A percentile compares a stretch with the other conserved stretches of the same genome.
Conservation (phyloP, 2,113 vertebrate species). For the Vombatus ursinus region DNA sequence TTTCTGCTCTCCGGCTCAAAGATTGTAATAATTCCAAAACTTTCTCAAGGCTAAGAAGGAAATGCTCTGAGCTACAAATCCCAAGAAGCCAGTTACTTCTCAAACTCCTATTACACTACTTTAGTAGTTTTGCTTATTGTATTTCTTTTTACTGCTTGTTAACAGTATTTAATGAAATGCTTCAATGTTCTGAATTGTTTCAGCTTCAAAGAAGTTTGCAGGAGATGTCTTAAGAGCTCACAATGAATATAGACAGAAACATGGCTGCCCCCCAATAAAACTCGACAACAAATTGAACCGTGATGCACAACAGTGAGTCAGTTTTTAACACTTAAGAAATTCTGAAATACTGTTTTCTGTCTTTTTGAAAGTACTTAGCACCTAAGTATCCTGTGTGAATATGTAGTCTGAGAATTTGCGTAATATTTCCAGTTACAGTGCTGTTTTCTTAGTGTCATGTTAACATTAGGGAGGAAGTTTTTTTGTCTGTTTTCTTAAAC, state of each 20-base stretch:
- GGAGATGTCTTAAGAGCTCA: constrained; percentile 91
- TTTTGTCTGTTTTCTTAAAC: background rate
- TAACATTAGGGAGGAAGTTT: background rate
- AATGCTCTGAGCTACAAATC: background rate
- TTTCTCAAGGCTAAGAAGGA: no score
- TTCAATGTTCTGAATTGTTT: constrained; percentile 60
- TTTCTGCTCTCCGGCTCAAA: background rate
- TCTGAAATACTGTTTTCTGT: background rate
- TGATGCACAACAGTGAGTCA: constrained; percentile 92
- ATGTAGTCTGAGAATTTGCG: background rate
- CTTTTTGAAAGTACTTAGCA: background rate
- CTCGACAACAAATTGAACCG: constrained; percentile 91
- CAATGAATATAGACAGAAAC: constrained; percentile 94
- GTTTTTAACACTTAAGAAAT: background rate
- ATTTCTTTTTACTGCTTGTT: background rate
- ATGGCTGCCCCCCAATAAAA: constrained; percentile 91
- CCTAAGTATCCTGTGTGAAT: background rate
- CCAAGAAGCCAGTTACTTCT: background rate
- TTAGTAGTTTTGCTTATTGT: background rate
- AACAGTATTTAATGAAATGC: constrained; percentile 23
- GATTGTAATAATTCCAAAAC: background rate
- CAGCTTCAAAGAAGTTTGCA: constrained; percentile 95
- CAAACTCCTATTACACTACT: background rate
- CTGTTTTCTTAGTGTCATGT: background rate
- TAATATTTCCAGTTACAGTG: background rate